Evolutionary conservation across 2,113 vertebrate species (phyloP).

Genomic region (Oenanthe oenanthe): DNA sequence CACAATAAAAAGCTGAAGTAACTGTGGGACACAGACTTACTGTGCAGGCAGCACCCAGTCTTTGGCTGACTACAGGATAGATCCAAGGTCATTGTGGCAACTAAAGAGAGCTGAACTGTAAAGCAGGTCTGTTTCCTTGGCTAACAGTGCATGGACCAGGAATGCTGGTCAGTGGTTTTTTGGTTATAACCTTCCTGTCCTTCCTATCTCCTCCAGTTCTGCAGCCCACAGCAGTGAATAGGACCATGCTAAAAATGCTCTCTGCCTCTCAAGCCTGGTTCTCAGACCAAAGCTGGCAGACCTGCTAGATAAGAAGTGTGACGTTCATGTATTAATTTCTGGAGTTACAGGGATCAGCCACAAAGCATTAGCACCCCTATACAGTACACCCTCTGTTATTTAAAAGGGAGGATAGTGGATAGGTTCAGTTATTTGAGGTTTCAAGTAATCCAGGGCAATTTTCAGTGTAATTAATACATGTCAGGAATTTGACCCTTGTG

Average conservation of each 20-base stretch:
- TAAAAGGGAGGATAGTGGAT: not conserved
- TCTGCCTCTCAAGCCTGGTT: not conserved
- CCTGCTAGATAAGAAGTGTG: slow-evolving; percentile 2
- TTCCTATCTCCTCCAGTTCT: not conserved
- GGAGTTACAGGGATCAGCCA: slow-evolving; percentile 10
- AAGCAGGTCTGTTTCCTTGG: slow-evolving; percentile 33
- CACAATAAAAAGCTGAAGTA: not conserved
- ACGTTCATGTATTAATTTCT: slow-evolving; percentile 18
- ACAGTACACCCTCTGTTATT: slow-evolving; percentile 31
- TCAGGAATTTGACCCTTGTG: slow-evolving; percentile 51
- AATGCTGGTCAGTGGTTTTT: not conserved
- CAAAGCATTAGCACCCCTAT: not conserved
- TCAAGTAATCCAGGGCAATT: slow-evolving; percentile 51
- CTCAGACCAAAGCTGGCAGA: not conserved
- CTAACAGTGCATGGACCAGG: slow-evolving; percentile 20
- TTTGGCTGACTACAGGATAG: not conserved
- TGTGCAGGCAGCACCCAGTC: not conserved
- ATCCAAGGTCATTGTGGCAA: not conserved
- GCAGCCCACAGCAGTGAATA: not conserved
- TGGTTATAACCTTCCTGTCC: slow-evolving; percentile 21
- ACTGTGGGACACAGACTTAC: not conserved
- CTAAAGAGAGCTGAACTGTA: not conserved
- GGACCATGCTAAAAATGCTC: not conserved
- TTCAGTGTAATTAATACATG: slow-evolving; percentile 61
- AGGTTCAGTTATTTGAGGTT: slow-evolving; percentile 43